phyloP scores from a whole-genome alignment of 2,113 vertebrate genomes.

The Platichthys stellatus region DNA sequence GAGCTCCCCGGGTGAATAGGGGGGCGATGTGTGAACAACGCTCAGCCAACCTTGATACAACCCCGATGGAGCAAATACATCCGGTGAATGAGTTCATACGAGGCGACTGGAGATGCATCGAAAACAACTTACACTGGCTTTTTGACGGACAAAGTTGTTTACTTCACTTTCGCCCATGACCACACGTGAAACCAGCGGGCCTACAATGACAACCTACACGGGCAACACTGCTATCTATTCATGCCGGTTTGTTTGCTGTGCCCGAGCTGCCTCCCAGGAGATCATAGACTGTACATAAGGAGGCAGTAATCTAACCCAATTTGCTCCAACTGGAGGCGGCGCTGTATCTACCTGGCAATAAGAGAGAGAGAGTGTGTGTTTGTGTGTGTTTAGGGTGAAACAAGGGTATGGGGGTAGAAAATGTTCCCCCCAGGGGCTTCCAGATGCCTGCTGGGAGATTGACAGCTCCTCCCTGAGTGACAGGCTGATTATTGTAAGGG shows the following conservation, averaged over 20 bases:
- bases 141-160: conserved; percentile 53
- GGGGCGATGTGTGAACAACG: conserved; percentile 36
- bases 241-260: conserved; percentile 53
- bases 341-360: not conserved
- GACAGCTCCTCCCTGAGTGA: conserved; percentile 48
- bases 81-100: not conserved
- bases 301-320: conserved; percentile 42
- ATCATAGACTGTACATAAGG: conserved; percentile 41
- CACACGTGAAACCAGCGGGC: conserved; percentile 49
- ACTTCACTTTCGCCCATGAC: conserved; percentile 19
- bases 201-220: conserved; percentile 1
- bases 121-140: conserved; percentile 59
- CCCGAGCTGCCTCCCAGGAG: conserved; percentile 30
- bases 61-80: not conserved
- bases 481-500: conserved; percentile 49
- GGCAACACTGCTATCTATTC: conserved; percentile 65
- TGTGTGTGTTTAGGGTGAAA: not conserved
- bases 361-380: not conserved
- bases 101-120: not conserved
- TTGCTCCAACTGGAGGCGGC: conserved; percentile 28
- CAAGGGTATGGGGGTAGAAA: not conserved
- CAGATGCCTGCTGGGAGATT: conserved; percentile 56
- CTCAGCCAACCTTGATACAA: conserved; percentile 18
- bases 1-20: conserved; percentile 35
- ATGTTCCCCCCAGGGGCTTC: conserved; percentile 28